Evolutionary conservation across 1,140 invertebrate species (phyloP).

Genomic region (Brachionus rotundiformis): DNA sequence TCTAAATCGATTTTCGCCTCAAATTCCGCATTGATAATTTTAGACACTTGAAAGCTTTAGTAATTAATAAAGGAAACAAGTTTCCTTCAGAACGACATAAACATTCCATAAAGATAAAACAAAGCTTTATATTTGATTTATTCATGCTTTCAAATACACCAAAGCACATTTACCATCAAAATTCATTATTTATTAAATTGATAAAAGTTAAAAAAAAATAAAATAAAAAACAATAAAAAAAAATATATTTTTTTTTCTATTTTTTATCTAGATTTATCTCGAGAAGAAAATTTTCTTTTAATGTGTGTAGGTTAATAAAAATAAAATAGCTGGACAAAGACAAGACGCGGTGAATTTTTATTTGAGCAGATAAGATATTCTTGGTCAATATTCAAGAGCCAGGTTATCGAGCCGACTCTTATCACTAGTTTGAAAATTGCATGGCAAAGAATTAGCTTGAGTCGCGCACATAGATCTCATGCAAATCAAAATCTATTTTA

Average conservation of each 20-base stretch:
- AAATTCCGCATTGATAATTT: constrained; percentile 1
- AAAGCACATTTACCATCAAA: background rate
- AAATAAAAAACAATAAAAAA: background rate
- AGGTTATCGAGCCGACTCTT: constrained; percentile 10
- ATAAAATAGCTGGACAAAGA: constrained; percentile 26
- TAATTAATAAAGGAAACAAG: constrained; percentile 44
- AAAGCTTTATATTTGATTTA: constrained; percentile 26
- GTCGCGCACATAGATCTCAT: background rate
- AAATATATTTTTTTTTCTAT: constrained; percentile 24
- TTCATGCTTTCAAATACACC: constrained; percentile 38
- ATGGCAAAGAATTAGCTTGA: constrained; percentile 1
- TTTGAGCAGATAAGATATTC: constrained; percentile 45
- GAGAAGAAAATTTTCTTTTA: constrained; percentile 35
- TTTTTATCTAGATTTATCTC: constrained; percentile 6
- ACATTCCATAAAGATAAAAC: constrained; percentile 12
- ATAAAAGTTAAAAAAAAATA: constrained; percentile 32
- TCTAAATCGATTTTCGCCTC: constrained; percentile 15
- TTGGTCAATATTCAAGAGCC: constrained; percentile 29
- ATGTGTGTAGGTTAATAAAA: constrained; percentile 33
- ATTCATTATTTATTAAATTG: constrained; percentile 44
- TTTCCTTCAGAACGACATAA: constrained; percentile 29
- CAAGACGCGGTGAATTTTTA: constrained; percentile 30
- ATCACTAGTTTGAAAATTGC: background rate
- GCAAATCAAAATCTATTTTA: constrained; percentile 9
- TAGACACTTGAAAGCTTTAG: constrained; percentile 28